Conservation (phyloP, 2,797 vertebrate species). For the Coreius guichenoti region DNA sequence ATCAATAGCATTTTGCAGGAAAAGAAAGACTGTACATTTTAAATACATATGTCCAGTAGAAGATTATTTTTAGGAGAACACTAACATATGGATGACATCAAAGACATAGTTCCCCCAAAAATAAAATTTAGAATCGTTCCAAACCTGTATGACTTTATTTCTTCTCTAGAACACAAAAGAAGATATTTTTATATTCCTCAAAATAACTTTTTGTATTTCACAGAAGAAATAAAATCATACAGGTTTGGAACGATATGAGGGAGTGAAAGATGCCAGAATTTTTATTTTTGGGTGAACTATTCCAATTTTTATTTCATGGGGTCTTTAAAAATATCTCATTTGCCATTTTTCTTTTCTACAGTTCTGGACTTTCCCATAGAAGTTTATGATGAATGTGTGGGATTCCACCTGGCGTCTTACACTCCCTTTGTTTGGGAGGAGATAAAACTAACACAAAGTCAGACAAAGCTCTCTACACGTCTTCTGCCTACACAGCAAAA, state of each 20-base stretch:
- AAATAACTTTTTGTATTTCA: background rate
- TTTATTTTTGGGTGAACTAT: background rate
- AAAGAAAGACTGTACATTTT: background rate
- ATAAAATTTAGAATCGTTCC: background rate
- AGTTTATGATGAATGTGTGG: slow-evolving; percentile 20
- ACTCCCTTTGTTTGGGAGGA: slow-evolving; percentile 42
- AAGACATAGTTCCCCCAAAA: background rate
- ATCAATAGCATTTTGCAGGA: too few relatives aligned
- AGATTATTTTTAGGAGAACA: background rate
- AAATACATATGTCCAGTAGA: background rate
- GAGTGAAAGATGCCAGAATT: background rate
- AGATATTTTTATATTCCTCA: background rate
- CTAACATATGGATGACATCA: background rate
- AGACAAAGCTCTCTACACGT: background rate
- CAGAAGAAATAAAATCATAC: background rate
- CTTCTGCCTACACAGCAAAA: slow-evolving; percentile 34
- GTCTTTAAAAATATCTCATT: slow-evolving; percentile 8
- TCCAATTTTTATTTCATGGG: background rate
- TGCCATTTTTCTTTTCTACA: slow-evolving; percentile 24
- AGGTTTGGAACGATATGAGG: background rate
- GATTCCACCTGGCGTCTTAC: slow-evolving; percentile 8
- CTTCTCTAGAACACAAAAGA: background rate
- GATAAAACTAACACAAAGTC: slow-evolving; percentile 37
- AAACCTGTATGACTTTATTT: background rate
- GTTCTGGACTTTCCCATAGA: slow-evolving; percentile 11